phyloP scores from a whole-genome alignment of 2,113 vertebrate species.

The Erpornis zantholeuca region DNA sequence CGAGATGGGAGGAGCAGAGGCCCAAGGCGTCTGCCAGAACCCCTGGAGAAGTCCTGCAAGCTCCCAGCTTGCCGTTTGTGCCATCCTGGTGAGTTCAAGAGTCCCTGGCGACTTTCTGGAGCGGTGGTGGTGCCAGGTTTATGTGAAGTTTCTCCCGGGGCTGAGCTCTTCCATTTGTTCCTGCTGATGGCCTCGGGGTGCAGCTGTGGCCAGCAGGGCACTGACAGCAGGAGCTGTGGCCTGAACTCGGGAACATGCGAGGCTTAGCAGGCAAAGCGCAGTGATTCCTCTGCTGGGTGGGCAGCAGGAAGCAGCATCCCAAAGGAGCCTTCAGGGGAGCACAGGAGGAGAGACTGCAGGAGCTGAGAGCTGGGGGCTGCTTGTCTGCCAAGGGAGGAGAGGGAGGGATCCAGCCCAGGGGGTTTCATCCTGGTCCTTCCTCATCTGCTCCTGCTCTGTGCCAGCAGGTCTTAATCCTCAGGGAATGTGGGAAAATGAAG shows the following conservation, averaged over 20 bases:
- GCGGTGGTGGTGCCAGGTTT: background rate
- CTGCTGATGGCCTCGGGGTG: background rate
- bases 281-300: background rate
- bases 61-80: background rate
- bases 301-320: background rate
- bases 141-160: background rate
- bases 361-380: background rate
- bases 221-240: too few species aligned
- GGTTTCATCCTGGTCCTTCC: background rate
- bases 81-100: background rate
- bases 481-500: background rate
- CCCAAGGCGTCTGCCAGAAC: too few species aligned
- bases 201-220: background rate
- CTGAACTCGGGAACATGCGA: background rate
- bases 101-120: background rate
- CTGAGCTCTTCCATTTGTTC: background rate
- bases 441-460: background rate
- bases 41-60: background rate
- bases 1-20: background rate
- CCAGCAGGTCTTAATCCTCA: background rate
- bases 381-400: background rate
- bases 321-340: rapidly evolving
- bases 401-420: background rate
- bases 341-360: background rate
- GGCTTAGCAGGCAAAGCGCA: too few species aligned